Percentiles rank a stretch among this genome's conserved stretches.
phyloP scores from a whole-genome alignment of 2,113 vertebrate genomes.

The Chamaetylas fuelleborni region DNA sequence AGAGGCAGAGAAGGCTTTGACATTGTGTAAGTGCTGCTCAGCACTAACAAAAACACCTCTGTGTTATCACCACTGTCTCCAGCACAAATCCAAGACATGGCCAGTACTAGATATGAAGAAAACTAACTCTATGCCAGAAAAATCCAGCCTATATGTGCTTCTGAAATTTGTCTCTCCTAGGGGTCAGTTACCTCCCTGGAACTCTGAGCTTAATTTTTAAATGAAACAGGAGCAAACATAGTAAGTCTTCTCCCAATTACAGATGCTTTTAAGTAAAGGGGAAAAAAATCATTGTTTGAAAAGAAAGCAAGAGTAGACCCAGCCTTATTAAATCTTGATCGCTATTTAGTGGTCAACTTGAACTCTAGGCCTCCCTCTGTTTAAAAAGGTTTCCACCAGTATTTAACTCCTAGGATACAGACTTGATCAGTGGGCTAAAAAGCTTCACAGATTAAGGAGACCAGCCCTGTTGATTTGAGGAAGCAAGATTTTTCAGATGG shows the following conservation, averaged over 20 bases:
- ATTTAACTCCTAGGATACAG: neutral
- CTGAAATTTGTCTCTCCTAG: neutral
- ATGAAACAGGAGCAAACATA: neutral
- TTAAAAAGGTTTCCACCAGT: neutral
- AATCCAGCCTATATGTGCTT: neutral
- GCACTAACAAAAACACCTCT: neutral
- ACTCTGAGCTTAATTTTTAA: neutral
- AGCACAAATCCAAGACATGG: neutral
- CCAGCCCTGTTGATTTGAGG: neutral
- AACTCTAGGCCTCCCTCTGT: neutral
- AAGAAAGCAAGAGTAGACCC: neutral
- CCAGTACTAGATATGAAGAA: neutral
- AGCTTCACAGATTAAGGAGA: neutral
- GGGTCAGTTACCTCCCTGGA: neutral
- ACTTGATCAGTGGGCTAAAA: neutral
- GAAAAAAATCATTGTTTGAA: neutral
- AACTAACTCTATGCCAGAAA: neutral
- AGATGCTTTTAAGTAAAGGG: neutral
- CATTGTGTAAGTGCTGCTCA: neutral
- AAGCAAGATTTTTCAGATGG: neutral
- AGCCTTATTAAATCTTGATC: neutral
- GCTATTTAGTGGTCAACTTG: neutral
- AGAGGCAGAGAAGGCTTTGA: neutral
- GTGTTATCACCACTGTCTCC: neutral
- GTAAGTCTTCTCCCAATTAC: neutral